A percentile compares a stretch with the other conserved stretches of the same genome.
Evolutionary conservation across 1,140 invertebrate species (phyloP).

Genomic region (Ceratina australensis): DNA sequence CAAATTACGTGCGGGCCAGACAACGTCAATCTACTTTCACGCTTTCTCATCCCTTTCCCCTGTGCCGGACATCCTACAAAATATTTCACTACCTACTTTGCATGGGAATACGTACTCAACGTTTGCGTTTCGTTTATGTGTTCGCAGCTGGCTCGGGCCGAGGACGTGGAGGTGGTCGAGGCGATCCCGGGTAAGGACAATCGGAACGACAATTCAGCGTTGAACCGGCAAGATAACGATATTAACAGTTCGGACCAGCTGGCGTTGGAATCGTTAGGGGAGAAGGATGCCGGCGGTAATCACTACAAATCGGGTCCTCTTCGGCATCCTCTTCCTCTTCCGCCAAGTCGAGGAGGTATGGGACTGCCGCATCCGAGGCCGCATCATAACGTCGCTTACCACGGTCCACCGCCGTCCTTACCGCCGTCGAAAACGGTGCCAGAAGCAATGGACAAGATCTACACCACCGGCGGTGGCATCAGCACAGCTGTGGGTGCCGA

Average conservation of each 20-base stretch:
- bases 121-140: slow-evolving; percentile 5
- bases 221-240: slow-evolving; percentile 68
- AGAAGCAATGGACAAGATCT: slow-evolving; percentile 83
- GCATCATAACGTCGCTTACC: slow-evolving; percentile 82
- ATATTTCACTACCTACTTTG: slow-evolving; percentile 13
- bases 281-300: slow-evolving; percentile 79
- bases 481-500: slow-evolving; percentile 79
- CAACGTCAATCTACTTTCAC: slow-evolving; percentile 54
- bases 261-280: slow-evolving; percentile 83
- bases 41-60: slow-evolving; percentile 30
- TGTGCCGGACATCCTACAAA: slow-evolving; percentile 3
- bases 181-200: slow-evolving; percentile 81
- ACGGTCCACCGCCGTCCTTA: slow-evolving; percentile 84
- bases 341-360: slow-evolving; percentile 78
- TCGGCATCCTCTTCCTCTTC: slow-evolving; percentile 80
- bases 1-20: slow-evolving; percentile 39
- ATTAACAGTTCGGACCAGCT: slow-evolving; percentile 82
- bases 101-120: neutral
- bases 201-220: slow-evolving; percentile 74
- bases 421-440: slow-evolving; percentile 71
- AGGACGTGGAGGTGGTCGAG: slow-evolving; percentile 84
- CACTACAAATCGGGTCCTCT: slow-evolving; percentile 79
- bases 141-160: slow-evolving; percentile 78
- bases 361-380: slow-evolving; percentile 77
- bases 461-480: slow-evolving; percentile 72